Conservation (phyloP, 1,140 invertebrate species). For the Plutomurus gul region DNA sequence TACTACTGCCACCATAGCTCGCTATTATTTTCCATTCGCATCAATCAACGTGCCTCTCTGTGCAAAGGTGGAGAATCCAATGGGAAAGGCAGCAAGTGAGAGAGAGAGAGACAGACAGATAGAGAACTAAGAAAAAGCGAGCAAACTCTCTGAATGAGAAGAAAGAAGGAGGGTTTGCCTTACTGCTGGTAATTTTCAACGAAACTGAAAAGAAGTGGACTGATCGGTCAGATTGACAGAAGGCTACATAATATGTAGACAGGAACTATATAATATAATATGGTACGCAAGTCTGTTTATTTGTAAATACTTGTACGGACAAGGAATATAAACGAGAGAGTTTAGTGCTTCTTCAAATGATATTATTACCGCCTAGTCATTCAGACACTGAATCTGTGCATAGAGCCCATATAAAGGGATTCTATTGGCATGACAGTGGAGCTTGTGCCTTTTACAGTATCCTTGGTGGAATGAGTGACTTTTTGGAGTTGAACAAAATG, state of each 20-base stretch:
- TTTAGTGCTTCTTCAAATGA: too few species aligned
- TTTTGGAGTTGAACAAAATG: conserved; percentile 18
- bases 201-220: background rate
- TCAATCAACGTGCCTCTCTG: conserved; percentile 8
- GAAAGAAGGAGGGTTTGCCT: background rate
- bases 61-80: background rate
- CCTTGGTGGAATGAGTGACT: conserved; percentile 12
- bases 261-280: too few species aligned
- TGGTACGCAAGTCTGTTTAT: too few species aligned
- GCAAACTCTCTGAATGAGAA: background rate
- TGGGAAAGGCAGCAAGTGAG: background rate
- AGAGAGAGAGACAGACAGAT: background rate
- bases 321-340: too few species aligned
- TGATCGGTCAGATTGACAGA: too few species aligned
- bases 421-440: background rate
- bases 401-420: too few species aligned
- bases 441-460: background rate
- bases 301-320: too few species aligned
- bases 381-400: too few species aligned
- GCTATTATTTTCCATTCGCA: conserved; percentile 7
- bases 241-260: too few species aligned
- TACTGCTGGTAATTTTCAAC: background rate
- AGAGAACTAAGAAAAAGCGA: conserved; percentile 4
- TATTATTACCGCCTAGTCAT: too few species aligned
- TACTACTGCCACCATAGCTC: too few species aligned